Evolutionary conservation across 2,888 invertebrate species (phyloP), one percentile per base, ranked within the genome.

Genomic region (Luffia ferchaultella): DNA sequence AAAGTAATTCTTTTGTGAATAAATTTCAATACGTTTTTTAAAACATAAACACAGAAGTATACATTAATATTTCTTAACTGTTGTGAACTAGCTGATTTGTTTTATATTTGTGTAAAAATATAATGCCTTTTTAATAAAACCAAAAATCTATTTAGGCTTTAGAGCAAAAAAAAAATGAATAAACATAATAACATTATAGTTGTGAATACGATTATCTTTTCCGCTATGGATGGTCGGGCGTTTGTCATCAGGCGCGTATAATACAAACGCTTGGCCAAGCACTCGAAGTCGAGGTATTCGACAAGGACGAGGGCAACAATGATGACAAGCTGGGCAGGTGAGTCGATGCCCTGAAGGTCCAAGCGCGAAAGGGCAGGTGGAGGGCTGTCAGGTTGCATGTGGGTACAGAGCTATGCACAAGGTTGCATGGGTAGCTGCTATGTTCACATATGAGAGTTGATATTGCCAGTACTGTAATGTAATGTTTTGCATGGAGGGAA

Each of bases 301-400:
- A 97, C 87, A 90, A 91, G 75, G 97, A 97, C 75, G 93, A 95
- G 62, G 87, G 89, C 63, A 88, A 90, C 64, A 89, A 90, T 72
- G 95, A 97, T 83, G 96, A 96, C 80, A 88, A 88, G 64, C 87
- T 96, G 61, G 96, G 96, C 83, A 93, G 93, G 93, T 93, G 87
- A 86, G 89, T 76, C 63, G 55, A 61, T 60, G 55, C 50, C 53
- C 55, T 50, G 51, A 49, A 42, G 51, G 19, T 45, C 46, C 30
- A 50, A 46, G 45, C 49, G 53, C 47, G 46, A 15, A 30, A 41
- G 48, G 57, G 55, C 54, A 49, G 50, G 50, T 50, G 54, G 56
- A 49, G 52, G 50, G 16, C 51, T 49, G 18, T 41, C 9, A 12
- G 49, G 45, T 48, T 20, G 42, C 42, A 53, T 51, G 48, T 49